phyloP scores from a whole-genome alignment of 2,797 vertebrate genomes.

The Microctenopoma lineatum region DNA sequence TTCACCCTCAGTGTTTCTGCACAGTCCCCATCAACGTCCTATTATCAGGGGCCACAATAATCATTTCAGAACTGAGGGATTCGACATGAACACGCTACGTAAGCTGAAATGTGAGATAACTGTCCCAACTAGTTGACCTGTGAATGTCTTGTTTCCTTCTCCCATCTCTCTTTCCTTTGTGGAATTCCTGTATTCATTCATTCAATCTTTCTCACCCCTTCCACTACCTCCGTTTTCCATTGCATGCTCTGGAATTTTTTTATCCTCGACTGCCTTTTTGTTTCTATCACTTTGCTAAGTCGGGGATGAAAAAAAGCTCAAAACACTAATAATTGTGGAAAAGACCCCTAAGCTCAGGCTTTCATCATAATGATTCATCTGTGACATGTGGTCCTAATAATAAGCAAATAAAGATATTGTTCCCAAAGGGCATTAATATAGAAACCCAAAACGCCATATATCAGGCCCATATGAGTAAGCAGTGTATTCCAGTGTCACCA shows the following conservation, averaged over 20 bases:
- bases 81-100: constrained; percentile 3
- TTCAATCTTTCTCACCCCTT: constrained; percentile 2
- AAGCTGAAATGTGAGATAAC: constrained; percentile 22
- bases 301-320: neutral
- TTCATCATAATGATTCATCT: too few relatives aligned
- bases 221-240: neutral
- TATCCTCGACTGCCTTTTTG: neutral
- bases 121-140: constrained; percentile 9
- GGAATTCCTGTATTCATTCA: constrained; percentile 16
- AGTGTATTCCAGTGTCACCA: constrained; percentile 20
- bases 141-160: constrained; percentile 22
- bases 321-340: too few relatives aligned
- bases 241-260: neutral
- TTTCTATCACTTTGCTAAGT: neutral
- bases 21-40: constrained; percentile 34
- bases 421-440: neutral
- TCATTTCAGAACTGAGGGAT: constrained; percentile 14
- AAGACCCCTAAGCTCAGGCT: neutral
- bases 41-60: constrained; percentile 5
- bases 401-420: neutral
- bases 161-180: neutral
- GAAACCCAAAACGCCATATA: neutral
- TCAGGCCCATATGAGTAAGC: neutral
- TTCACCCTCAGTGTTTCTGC: constrained; percentile 46
- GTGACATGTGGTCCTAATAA: rapidly evolving